Evolutionary conservation across 1,140 invertebrate genomes (phyloP).

Genomic region (Aphidius ervi): DNA sequence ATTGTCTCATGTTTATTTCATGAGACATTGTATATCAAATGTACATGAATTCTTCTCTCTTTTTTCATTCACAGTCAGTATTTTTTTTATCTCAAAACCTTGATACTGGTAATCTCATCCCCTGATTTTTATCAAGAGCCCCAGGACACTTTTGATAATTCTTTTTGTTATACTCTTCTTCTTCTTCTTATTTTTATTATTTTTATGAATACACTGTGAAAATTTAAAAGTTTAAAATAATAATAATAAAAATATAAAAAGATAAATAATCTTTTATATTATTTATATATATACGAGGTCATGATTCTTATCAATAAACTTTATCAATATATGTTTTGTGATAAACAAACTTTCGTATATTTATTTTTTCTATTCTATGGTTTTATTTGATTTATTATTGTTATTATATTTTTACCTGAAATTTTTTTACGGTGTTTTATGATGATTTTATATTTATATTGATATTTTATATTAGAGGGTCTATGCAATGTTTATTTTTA

Average conservation of each 20-base stretch:
- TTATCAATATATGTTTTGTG: constrained; percentile 19
- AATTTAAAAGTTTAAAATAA: too few relatives aligned
- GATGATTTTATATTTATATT: too few relatives aligned
- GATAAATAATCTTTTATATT: too few relatives aligned
- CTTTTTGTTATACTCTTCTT: constrained; percentile 1
- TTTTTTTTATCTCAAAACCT: not conserved
- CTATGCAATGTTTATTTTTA: too few relatives aligned
- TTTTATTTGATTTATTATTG: too few relatives aligned
- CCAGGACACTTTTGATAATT: constrained; percentile 6
- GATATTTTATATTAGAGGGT: too few relatives aligned
- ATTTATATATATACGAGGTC: constrained; percentile 6
- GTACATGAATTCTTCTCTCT: too few relatives aligned
- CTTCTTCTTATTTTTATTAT: too few relatives aligned
- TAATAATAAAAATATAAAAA: too few relatives aligned
- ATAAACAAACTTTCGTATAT: not conserved
- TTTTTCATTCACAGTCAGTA: not conserved
- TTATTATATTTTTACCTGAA: too few relatives aligned
- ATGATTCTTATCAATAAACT: constrained; percentile 17
- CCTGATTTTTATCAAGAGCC: constrained; percentile 16
- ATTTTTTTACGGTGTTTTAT: too few relatives aligned
- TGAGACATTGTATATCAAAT: not conserved
- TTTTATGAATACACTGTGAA: too few relatives aligned
- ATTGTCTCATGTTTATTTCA: constrained; percentile 18
- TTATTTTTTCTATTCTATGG: not conserved
- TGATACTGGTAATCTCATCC: constrained; percentile 8